Evolutionary conservation across 2,888 invertebrate genomes (phyloP).

Genomic region (Plebejus melissa): DNA sequence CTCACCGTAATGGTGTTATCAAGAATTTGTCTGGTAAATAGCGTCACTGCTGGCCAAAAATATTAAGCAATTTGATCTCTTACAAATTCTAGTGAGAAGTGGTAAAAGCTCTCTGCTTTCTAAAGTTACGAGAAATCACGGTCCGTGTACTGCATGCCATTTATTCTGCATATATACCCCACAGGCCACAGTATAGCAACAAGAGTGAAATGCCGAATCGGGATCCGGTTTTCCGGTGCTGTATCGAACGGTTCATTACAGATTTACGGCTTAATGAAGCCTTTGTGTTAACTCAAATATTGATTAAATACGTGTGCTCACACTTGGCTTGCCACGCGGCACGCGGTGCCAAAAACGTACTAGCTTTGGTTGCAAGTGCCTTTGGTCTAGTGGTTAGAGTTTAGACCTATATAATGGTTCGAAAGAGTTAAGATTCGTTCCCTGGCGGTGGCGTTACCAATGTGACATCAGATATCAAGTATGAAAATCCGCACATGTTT

Average conservation of each 20-base stretch:
- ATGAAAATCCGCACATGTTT: too few relatives aligned
- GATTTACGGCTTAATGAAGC: slow-evolving; percentile 25
- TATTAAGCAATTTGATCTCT: background rate
- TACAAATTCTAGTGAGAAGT: background rate
- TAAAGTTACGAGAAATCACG: background rate
- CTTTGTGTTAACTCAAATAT: slow-evolving; percentile 21
- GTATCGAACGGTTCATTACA: slow-evolving; percentile 12
- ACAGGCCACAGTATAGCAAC: background rate
- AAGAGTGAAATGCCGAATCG: slow-evolving; percentile 16
- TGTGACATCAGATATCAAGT: too few relatives aligned
- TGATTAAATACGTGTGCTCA: background rate
- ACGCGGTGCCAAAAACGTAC: background rate
- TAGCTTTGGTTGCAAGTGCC: background rate
- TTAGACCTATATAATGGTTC: background rate
- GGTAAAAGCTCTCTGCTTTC: too few relatives aligned
- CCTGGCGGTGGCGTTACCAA: too few relatives aligned
- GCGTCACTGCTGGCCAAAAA: too few relatives aligned
- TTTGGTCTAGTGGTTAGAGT: background rate
- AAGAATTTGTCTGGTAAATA: background rate
- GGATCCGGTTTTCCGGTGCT: slow-evolving; percentile 21
- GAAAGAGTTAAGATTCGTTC: background rate
- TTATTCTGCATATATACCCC: background rate
- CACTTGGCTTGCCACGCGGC: background rate
- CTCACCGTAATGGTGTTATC: background rate
- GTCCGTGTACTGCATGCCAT: background rate